Evolutionary conservation across 1,140 invertebrate genomes (phyloP).

Genomic region (Ceratosolen fusciceps): DNA sequence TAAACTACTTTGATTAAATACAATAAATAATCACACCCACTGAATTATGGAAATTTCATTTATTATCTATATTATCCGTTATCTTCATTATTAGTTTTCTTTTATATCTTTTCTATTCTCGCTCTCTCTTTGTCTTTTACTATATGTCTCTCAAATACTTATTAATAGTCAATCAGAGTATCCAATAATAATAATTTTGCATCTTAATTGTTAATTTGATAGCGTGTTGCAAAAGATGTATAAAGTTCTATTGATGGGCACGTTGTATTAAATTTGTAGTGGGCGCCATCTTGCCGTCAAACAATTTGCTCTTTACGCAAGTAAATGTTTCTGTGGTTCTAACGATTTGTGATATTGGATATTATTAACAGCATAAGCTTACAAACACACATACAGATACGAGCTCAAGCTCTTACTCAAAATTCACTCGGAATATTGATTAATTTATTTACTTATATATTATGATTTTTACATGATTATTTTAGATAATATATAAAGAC

Average conservation of each 20-base stretch:
- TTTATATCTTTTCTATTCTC: slow-evolving; percentile 1
- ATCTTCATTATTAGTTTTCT: no score
- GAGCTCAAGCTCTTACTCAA: no score
- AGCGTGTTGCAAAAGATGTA: slow-evolving; percentile 65
- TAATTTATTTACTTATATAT: no score
- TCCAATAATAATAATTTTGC: slow-evolving; percentile 69
- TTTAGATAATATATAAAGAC: neutral
- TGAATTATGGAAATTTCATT: no score
- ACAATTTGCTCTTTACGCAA: slow-evolving; percentile 29
- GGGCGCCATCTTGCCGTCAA: slow-evolving; percentile 65
- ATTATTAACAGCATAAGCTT: neutral
- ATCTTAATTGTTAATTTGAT: slow-evolving; percentile 73
- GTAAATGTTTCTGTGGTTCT: no score
- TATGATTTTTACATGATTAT: neutral
- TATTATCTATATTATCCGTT: no score
- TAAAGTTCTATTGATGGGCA: slow-evolving; percentile 70
- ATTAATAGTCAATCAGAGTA: neutral
- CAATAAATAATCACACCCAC: no score
- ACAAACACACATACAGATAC: neutral
- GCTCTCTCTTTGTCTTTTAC: neutral
- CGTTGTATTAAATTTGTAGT: slow-evolving; percentile 71
- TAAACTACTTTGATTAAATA: no score
- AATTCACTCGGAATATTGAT: no score
- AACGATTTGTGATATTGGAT: neutral
- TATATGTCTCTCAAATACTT: neutral